phyloP scores from a whole-genome alignment of 2,113 vertebrate species.

The Phyllopteryx taeniolatus region DNA sequence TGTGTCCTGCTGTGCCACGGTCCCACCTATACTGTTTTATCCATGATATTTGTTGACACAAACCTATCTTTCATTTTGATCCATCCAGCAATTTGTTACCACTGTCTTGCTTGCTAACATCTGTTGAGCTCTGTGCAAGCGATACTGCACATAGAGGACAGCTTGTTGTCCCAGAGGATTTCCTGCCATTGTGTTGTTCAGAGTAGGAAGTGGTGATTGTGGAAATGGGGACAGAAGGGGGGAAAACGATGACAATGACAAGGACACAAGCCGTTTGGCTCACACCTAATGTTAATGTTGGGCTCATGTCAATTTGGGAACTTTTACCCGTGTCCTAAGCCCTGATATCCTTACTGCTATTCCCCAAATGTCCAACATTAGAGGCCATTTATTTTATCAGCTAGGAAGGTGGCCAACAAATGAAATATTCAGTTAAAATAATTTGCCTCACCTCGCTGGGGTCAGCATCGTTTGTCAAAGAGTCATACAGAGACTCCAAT shows the following conservation, averaged over 20 bases:
- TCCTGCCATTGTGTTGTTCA: constrained; percentile 71
- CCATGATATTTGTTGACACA: neutral
- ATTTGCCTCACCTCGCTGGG: constrained; percentile 77
- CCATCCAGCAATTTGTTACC: neutral
- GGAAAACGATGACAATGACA: constrained; percentile 25
- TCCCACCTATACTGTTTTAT: neutral
- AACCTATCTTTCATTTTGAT: too few relatives aligned
- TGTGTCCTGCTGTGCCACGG: too few relatives aligned
- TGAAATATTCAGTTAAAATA: neutral
- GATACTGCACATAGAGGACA: constrained; percentile 42
- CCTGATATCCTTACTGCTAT: too few relatives aligned
- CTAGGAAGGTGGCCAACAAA: neutral
- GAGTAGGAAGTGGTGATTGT: constrained; percentile 53
- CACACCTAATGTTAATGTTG: constrained; percentile 1
- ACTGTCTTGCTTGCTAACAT: neutral
- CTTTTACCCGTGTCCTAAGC: neutral
- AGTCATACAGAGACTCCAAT: constrained; percentile 83
- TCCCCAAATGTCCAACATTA: neutral
- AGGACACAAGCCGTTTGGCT: constrained; percentile 4
- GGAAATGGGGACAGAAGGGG: constrained; percentile 23
- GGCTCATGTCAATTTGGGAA: neutral
- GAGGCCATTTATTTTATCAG: neutral
- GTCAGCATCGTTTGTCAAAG: constrained; percentile 80
- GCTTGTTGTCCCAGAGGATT: constrained; percentile 61
- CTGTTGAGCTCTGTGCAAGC: constrained; percentile 17